Evolutionary conservation across 2,113 vertebrate species (phyloP).

Genomic region (Hirundichthys speculiger): DNA sequence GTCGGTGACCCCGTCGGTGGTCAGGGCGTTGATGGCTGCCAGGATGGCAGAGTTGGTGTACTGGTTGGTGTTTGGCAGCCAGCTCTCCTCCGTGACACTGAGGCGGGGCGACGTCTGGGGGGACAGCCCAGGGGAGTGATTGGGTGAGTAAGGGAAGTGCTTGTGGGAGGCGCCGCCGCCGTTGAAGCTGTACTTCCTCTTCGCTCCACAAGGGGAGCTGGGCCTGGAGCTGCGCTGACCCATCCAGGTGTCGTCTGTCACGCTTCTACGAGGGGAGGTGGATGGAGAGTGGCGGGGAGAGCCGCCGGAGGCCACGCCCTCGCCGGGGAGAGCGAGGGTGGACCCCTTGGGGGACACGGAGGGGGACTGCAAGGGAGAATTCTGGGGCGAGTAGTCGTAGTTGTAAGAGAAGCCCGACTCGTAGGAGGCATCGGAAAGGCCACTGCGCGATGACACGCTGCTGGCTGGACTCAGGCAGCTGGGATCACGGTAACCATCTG

Average conservation of each 20-base stretch:
- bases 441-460: conserved; percentile 95
- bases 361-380: conserved; percentile 96
- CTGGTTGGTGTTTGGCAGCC: conserved; percentile 93
- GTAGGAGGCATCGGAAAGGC: conserved; percentile 95
- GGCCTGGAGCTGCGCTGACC: conserved; percentile 82
- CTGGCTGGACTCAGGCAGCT: conserved; percentile 95
- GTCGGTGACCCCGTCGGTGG: conserved; percentile 90
- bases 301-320: conserved; percentile 81
- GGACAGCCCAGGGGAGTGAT: conserved; percentile 89
- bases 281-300: conserved; percentile 91
- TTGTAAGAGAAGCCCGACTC: conserved; percentile 94
- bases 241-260: conserved; percentile 91
- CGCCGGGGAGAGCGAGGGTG: conserved; percentile 68
- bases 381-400: conserved; percentile 91
- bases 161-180: conserved; percentile 70
- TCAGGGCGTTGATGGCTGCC: conserved; percentile 95
- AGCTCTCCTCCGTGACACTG: conserved; percentile 90
- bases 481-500: conserved; percentile 92
- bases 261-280: conserved; percentile 85
- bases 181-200: conserved; percentile 92
- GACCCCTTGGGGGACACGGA: conserved; percentile 93
- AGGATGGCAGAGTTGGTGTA: conserved; percentile 97
- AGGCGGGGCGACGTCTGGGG: conserved; percentile 90
- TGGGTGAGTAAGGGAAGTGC: conserved; percentile 87
- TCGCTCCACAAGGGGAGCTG: conserved; percentile 90